Evolutionary conservation across 2,888 invertebrate genomes (phyloP).

Genomic region (Emmelina monodactyla): DNA sequence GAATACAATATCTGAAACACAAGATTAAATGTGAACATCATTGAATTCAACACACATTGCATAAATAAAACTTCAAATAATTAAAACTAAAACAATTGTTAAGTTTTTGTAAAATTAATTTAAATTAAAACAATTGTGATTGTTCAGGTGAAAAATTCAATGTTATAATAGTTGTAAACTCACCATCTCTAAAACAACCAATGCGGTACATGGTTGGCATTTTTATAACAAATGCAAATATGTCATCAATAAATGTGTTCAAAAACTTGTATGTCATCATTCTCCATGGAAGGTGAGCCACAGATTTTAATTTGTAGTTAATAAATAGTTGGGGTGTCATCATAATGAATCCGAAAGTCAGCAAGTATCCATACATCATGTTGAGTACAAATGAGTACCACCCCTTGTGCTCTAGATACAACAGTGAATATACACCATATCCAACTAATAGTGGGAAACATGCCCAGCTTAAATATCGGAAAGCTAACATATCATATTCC

Average conservation of each 20-base stretch:
- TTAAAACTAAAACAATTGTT: too few relatives aligned
- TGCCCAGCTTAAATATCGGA: constrained; percentile 95
- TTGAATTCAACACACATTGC: constrained; percentile 11
- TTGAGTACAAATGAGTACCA: constrained; percentile 98
- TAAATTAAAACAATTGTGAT: constrained; percentile 6
- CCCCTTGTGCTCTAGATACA: constrained; percentile 97
- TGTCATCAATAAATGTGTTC: constrained; percentile 99
- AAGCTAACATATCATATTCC: constrained; percentile 93
- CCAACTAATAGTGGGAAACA: constrained; percentile 92
- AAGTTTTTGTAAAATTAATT: too few relatives aligned
- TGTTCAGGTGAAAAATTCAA: too few relatives aligned
- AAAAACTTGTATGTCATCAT: constrained; percentile 99
- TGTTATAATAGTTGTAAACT: too few relatives aligned
- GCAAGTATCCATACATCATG: constrained; percentile 96
- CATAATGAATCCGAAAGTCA: constrained; percentile 99
- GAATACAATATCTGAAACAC: constrained; percentile 90
- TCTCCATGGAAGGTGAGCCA: constrained; percentile 99
- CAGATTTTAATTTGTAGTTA: constrained; percentile 98
- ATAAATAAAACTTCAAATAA: background rate
- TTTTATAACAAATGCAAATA: constrained; percentile 99
- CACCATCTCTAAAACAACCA: constrained; percentile 96
- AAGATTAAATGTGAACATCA: constrained; percentile 10
- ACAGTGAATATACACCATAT: constrained; percentile 94
- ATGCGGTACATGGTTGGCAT: constrained; percentile 99
- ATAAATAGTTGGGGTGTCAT: constrained; percentile 99